Evolutionary conservation across 2,797 vertebrate species (phyloP).

Genomic region (Vireo griseus): DNA sequence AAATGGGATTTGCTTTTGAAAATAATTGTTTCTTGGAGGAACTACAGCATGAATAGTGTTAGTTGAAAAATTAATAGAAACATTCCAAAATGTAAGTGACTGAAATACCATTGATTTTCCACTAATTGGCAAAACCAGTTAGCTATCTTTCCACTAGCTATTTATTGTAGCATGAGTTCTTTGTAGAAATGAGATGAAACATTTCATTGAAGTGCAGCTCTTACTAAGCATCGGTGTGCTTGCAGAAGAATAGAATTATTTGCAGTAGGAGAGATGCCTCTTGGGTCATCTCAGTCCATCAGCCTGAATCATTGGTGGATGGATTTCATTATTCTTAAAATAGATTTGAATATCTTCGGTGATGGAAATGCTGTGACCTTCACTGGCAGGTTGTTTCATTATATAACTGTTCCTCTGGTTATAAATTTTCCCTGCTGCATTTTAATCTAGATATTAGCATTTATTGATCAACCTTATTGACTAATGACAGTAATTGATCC

Average conservation of each 20-base stretch:
- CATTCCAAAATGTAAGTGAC: neutral
- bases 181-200: neutral
- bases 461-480: neutral
- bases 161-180: neutral
- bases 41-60: neutral
- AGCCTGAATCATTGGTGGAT: neutral
- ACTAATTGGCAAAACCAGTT: neutral
- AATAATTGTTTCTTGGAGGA: neutral
- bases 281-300: neutral
- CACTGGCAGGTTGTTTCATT: neutral
- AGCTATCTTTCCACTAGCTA: neutral
- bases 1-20: neutral
- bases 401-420: neutral
- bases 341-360: neutral
- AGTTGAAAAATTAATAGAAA: neutral
- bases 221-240: neutral
- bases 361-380: neutral
- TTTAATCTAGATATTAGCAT: neutral
- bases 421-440: neutral
- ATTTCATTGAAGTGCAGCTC: neutral
- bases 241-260: neutral
- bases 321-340: constrained; percentile 33
- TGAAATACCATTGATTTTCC: neutral
- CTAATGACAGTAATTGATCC: neutral
- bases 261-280: neutral